Evolutionary conservation across 1,140 invertebrate genomes (phyloP), one percentile per base, ranked within the genome.

Genomic region (Drosophila subobscura): DNA sequence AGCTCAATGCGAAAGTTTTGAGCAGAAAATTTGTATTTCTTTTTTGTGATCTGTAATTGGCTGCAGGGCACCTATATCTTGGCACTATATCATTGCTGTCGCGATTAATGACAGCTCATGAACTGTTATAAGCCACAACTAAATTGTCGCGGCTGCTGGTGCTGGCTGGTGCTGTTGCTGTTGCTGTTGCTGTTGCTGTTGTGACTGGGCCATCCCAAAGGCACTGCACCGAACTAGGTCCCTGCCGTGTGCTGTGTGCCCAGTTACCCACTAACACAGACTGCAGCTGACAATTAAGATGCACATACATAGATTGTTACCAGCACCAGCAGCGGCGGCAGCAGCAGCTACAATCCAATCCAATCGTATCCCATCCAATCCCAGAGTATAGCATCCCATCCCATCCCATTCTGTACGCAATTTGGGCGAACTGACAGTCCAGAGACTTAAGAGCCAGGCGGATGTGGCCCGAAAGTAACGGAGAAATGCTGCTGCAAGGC

Each of bases 221-320:
- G 78, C 73, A 70, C 66, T 4, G 33, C 33, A 8, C 33, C 53
- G 61, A 84, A 84, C 77, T 84, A 65, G 80, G 81, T 84, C 80
- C 76, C 71, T 57, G 53, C 46, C 29, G 42, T 72, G 44, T 51
- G 56, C 42, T 72, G 80, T 84, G 76, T 84, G 80, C 80, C 81
- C 77, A 86, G 80, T 85, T 85, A 85, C 80, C 80, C 77, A 85
- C 56, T 86, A 86, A 86, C 81, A 81, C 74, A 78, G 42, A 60
- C 75, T 56, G 42, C 83, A 83, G 70, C 83, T 86, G 83, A 86
- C 83, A 86, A 86, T 86, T 86, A 86, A 86, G 83, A 86, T 86
- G 83, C 83, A 86, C 83, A 86, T 86, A 88, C 78, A 78, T 75
- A 86, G 83, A 86, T 86, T 45, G 53, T 2, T 8, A 44, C 33